Conservation (phyloP, 1,140 invertebrate genomes). For the Bombus confusus region DNA sequence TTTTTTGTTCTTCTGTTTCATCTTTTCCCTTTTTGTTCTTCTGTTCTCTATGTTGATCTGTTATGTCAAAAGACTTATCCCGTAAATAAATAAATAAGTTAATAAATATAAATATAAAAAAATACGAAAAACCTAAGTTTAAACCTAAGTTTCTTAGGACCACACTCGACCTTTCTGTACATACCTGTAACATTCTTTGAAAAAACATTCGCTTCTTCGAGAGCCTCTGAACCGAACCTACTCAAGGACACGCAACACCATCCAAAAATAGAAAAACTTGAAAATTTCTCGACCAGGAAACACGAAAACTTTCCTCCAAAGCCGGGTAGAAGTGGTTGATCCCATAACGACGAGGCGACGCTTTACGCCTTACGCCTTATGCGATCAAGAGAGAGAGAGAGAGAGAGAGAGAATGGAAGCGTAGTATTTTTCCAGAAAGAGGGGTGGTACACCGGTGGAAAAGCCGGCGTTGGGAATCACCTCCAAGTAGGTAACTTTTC, state of each 20-base stretch:
- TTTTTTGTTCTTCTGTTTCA: too few species aligned
- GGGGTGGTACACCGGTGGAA: slow-evolving; percentile 25
- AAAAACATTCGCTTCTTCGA: neutral
- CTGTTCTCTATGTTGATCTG: too few species aligned
- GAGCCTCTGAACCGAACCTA: neutral
- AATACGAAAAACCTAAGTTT: too few species aligned
- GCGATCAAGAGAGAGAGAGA: neutral
- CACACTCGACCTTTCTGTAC: too few species aligned
- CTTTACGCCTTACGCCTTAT: slow-evolving; percentile 42
- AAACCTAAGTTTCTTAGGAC: too few species aligned
- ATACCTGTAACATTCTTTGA: neutral
- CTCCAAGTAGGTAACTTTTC: slow-evolving; percentile 70
- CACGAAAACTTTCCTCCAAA: neutral
- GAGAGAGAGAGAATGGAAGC: slow-evolving; percentile 25
- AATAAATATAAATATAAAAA: too few species aligned
- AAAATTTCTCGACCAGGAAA: neutral
- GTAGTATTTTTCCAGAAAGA: slow-evolving; percentile 26
- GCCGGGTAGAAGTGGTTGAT: slow-evolving; percentile 54
- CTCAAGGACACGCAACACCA: neutral
- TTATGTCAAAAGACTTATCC: too few species aligned
- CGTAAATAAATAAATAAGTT: too few species aligned
- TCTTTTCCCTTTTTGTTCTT: too few species aligned
- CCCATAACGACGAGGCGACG: slow-evolving; percentile 53
- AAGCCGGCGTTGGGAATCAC: slow-evolving; percentile 28
- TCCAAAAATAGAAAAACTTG: neutral